Evolutionary conservation across 2,797 vertebrate genomes (phyloP), one percentile per base, ranked within the genome.

Genomic region (Phylloscopus collybita): DNA sequence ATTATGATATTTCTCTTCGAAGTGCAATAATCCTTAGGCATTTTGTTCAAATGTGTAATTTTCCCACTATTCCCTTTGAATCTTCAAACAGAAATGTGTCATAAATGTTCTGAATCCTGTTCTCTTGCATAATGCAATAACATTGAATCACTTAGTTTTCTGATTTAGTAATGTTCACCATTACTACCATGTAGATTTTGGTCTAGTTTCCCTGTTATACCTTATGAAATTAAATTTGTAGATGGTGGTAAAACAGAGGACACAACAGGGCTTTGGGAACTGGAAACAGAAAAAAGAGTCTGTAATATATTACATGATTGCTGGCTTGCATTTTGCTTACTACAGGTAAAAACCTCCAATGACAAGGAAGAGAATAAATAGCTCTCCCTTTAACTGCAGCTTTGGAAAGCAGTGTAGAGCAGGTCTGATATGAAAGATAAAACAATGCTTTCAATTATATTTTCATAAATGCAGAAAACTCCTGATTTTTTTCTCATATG

Each of bases 21-120:
- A 83, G 23, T 70, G 30, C 22, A 87, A 76, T 64, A 66, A 67
- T 67, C 16, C 21, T 51, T 49, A 61, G 45, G 6, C 14, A 60
- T 89, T 88, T 82, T 85, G 60, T 65, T 81, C 60, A 90, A 71
- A 94, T 87, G 23, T 71, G 54, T 16, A 16, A 51, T 65, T 93
- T 88, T 56, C 25, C 67, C 27, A 26, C 36, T 86, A 36, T 89
- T 69, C 12, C 30, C 21, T 88, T 94, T 13, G 11, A 59, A 36
- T 82, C 34, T 85, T 93, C 53, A 80, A 84, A 70, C 17, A 90
- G 54, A 92, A 94, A 71, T 44, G 21, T 76, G 12, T 67, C 30
- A 82, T 54, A 81, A 72, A 81, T 84, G 51, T 89, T 95, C 81
- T 64, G 29, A 59, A 32, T 59, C 51, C 20, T 61, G 8, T 34